phyloP scores from a whole-genome alignment of 92 coral and sea anemone genomes.

The Palythoa caribaeorum region DNA sequence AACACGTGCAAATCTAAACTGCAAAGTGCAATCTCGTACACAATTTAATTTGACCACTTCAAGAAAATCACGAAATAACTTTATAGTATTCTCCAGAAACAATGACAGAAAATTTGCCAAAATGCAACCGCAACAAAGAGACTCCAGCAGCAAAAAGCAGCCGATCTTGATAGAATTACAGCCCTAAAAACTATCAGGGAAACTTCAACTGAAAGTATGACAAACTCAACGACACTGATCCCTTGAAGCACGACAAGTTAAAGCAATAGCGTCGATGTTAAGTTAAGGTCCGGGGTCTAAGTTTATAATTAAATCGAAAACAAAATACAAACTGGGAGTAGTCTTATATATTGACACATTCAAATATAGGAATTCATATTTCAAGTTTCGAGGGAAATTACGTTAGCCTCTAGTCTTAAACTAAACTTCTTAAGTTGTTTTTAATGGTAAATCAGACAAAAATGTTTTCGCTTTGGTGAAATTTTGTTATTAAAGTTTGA shows the following conservation, averaged over 20 bases:
- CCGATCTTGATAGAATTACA: neutral
- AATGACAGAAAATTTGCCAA: no score
- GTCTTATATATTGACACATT: neutral
- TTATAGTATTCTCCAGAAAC: no score
- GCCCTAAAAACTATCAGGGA: neutral
- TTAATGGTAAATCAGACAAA: neutral
- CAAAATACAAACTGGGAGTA: slow-evolving; percentile 32
- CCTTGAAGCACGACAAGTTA: neutral
- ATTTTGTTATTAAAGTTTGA: slow-evolving; percentile 11
- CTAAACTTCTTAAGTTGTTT: neutral
- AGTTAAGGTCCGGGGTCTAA: neutral
- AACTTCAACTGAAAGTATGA: neutral
- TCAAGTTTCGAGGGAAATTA: neutral
- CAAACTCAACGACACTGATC: neutral
- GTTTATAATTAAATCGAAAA: neutral
- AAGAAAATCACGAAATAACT: no score
- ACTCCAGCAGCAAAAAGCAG: no score
- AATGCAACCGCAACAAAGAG: no score
- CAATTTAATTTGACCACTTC: no score
- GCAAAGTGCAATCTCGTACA: no score
- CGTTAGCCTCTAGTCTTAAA: neutral
- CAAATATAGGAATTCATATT: neutral
- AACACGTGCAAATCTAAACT: no score
- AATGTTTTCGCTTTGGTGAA: neutral
- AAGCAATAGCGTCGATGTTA: neutral